A percentile compares a stretch with the other conserved stretches of the same genome.
These are phyloP conservation scores for Acanthococcus lagerstroemiae DNA, from an alignment of 2,888 invertebrate species.

Conservation along the genomic window DNA sequence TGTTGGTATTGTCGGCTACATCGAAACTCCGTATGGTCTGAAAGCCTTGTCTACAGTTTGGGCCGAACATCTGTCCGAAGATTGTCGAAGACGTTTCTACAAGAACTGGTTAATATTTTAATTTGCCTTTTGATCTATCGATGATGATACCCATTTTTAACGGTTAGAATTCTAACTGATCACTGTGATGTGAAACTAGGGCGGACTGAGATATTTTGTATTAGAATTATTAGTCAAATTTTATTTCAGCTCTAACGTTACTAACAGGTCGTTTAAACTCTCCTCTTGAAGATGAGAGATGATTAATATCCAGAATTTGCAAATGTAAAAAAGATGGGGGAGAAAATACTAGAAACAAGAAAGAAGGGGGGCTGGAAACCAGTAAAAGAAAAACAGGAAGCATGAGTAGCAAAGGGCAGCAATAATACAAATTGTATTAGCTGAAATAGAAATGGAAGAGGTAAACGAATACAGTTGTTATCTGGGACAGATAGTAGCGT, in stretches of 20 bases:
- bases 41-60: constrained; percentile 91
- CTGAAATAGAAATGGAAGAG: too few relatives aligned
- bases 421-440: too few relatives aligned
- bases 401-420: too few relatives aligned
- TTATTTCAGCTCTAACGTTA: not conserved
- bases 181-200: constrained; percentile 41
- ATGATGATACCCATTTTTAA: constrained; percentile 34
- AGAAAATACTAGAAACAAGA: too few relatives aligned
- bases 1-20: constrained; percentile 96
- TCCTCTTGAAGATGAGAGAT: too few relatives aligned
- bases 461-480: too few relatives aligned
- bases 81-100: constrained; percentile 97
- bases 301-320: too few relatives aligned
- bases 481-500: too few relatives aligned
- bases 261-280: not conserved
- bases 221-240: not conserved
- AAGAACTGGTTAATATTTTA: constrained; percentile 87
- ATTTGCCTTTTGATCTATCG: not conserved
- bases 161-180: constrained; percentile 32
- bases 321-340: too few relatives aligned
- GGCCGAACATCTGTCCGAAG: constrained; percentile 98
- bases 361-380: too few relatives aligned
- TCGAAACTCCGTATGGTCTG: constrained; percentile 95
- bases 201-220: constrained; percentile 44
- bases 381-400: too few relatives aligned